Evolutionary conservation across 2,888 invertebrate genomes (phyloP), one percentile per base, ranked within the genome.

Genomic region (Acronicta psi): DNA sequence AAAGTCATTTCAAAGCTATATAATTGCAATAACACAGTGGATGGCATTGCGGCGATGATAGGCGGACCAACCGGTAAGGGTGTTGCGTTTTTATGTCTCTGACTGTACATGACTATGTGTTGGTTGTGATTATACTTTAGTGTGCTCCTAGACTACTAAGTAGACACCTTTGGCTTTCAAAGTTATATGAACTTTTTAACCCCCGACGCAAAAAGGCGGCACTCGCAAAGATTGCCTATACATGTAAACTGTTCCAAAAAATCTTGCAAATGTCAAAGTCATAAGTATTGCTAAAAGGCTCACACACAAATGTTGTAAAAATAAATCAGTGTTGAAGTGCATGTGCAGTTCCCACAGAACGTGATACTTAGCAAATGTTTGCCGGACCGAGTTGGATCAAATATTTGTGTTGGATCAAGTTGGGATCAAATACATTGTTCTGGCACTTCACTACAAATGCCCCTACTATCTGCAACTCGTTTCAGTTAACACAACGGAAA

Each of bases 391-490:
- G 47, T 73, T 62, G 72, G 59, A 47, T 53, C 58, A 54, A 89
- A 90, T 90, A 85, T 90, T 90, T 85, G 80, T 71, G 49, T 73
- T 77, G 80, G 79, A 84, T 85, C 83, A 69, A 62, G 54, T 73
- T 68, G 75, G 77, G 85, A 84, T 87, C 83, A 79, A 84, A 86
- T 86, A 86, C 85, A 84, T 83, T 84, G 83, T 82, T 81, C 79
- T 79, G 75, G 68, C 82, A 79, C 83, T 81, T 74, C 56, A 62
- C 73, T 69, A 53, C 69, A 67, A 68, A 34, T 18, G 38, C 0
- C 14, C 7, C 23, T 67, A 75, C 60, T 45, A 52, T 31, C 55
- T 46, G 14, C 18, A 59, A 65, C 50, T 74, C 72, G 38, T 23
- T 50, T 25, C 3, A 13, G 17, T 4, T 3, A 45, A 20, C 8